Evolutionary conservation across 2,888 invertebrate species (phyloP), one percentile per base, ranked within the genome.

Genomic region (Thumatha senex): DNA sequence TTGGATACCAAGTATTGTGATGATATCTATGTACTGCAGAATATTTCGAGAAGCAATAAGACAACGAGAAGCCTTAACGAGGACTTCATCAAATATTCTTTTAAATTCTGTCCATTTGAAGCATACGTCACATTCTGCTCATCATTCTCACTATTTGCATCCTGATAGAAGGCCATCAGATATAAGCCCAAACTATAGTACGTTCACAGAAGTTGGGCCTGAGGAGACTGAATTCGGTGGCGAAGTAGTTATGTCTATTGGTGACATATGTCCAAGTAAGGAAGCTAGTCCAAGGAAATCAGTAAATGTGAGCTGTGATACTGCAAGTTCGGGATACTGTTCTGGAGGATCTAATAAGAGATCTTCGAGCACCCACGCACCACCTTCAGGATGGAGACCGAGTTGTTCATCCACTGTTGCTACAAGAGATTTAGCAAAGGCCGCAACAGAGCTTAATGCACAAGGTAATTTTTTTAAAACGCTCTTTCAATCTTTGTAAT

Each of bases 1-100:
- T 84, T 98, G 98, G 97, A 96, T 98, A 81, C 98, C 98, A 5
- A 97, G 97, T 65, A 82, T 97, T 48, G 97, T 98, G 30, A 98
- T 98, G 98, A 94, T 98, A 71, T 96, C 96, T 40, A 98, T 97
- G 96, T 98, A 98, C 87, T 96, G 94, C 87, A 93, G 95, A 74
- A 97, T 97, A 77, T 95, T 95, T 78, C 92, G 96, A 78, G 96
- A 96, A 86, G 96, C 97, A 1, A 95, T 96, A 10, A 91, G 96
- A 38, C 96, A 97, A 78, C 90, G 96, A 55, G 96, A 96, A 79
- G 96, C 96, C 0, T 82, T 97, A 44, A 96, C 96, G 46, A 92
- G 96, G 56, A 97, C 97, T n/a, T 96, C 96, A 45, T 96, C 96
- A 55, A 96, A 97, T 82, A 96, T 96, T 55, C 93, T 97, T 40